Percentiles rank a stretch among this genome's conserved stretches.
These are phyloP conservation scores for Pomacea canaliculata DNA, from an alignment of 2,888 invertebrate species.

Conservation along the genomic window DNA sequence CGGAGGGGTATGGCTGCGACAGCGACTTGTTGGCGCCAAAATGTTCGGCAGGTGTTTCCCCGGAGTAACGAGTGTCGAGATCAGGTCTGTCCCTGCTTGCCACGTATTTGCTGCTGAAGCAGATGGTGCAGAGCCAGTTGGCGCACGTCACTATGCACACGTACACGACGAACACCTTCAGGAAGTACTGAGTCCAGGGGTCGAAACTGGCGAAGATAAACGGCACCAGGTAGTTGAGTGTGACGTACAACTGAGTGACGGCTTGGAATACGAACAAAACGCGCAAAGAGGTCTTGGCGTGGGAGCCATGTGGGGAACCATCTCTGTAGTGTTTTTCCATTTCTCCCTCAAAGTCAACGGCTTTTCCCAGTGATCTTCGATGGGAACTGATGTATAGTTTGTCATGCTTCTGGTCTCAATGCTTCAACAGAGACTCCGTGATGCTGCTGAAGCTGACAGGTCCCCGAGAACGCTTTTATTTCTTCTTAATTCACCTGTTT, in stretches of 20 bases:
- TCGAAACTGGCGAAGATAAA: conserved; percentile 42
- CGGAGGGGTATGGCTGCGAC: background rate
- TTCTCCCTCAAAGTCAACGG: background rate
- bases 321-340: background rate
- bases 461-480: too few relatives aligned
- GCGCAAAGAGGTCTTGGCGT: conserved; percentile 13
- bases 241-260: conserved; percentile 47
- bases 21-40: background rate
- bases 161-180: conserved; percentile 46
- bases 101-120: conserved; percentile 31
- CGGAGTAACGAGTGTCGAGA: background rate
- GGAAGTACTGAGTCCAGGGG: conserved; percentile 47
- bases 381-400: background rate
- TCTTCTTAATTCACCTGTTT: too few relatives aligned
- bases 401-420: background rate
- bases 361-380: background rate
- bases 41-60: background rate
- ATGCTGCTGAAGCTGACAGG: too few relatives aligned
- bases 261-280: conserved; percentile 45
- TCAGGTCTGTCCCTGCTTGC: conserved; percentile 16
- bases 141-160: conserved; percentile 43
- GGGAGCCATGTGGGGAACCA: background rate
- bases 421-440: too few relatives aligned
- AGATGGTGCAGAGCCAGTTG: conserved; percentile 50
- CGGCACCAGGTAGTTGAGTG: conserved; percentile 44